Percentiles rank a stretch among this genome's conserved stretches.
These are phyloP conservation scores for Drosophila maculinotata DNA, from an alignment of 2,888 invertebrate genomes.

Conservation along the genomic window DNA sequence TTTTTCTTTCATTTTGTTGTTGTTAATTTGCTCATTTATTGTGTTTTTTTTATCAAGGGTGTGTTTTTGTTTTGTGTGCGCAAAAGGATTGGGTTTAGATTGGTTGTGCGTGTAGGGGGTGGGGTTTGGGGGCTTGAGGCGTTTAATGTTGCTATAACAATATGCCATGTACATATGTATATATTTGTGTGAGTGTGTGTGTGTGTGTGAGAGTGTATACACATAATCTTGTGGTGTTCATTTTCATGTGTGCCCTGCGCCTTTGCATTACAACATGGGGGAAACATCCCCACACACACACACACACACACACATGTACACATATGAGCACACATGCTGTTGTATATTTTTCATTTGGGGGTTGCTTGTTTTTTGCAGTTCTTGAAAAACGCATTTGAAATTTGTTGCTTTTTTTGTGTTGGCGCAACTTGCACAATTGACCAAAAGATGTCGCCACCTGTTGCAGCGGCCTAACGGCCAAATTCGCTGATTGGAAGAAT, in stretches of 20 bases:
- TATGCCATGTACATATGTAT: conserved; percentile 19
- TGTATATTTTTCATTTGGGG: too few relatives aligned
- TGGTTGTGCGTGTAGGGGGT: conserved; percentile 1
- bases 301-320: conserved; percentile 1
- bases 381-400: background rate
- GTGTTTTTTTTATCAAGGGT: conserved; percentile 8
- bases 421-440: conserved; percentile 13
- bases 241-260: conserved; percentile 24
- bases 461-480: conserved; percentile 18
- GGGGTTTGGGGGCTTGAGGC: conserved; percentile 8
- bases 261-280: conserved; percentile 25
- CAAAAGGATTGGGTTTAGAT: conserved; percentile 5
- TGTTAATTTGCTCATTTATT: conserved; percentile 21
- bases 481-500: conserved; percentile 20
- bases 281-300: conserved; percentile 4
- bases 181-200: conserved; percentile 8
- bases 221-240: conserved; percentile 37
- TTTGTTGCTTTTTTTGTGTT: conserved; percentile 8
- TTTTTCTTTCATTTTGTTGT: conserved; percentile 6
- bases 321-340: background rate
- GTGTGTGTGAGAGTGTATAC: conserved; percentile 13
- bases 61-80: conserved; percentile 17
- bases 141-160: conserved; percentile 43
- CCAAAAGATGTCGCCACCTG: conserved; percentile 46
- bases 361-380: conserved; percentile 2